A percentile compares a stretch with the other conserved stretches of the same genome.
phyloP scores from a whole-genome alignment of 2,888 invertebrate species.

The Sarcophaga variegata region DNA sequence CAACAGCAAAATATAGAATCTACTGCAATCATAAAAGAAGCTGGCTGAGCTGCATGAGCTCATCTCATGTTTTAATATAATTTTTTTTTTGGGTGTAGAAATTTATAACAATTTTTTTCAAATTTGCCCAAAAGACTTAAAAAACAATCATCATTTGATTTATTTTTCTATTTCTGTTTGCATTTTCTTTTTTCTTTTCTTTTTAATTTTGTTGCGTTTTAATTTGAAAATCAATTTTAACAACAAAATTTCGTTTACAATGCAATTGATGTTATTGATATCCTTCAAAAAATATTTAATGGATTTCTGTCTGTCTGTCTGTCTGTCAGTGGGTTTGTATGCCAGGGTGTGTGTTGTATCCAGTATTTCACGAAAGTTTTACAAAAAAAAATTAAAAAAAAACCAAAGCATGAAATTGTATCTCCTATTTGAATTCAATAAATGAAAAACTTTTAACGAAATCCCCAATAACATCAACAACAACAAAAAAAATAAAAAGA shows the following conservation, averaged over 20 bases:
- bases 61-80: neutral
- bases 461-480: too few species aligned
- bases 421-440: slow-evolving; percentile 28
- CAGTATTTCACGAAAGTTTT: too few species aligned
- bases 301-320: slow-evolving; percentile 25
- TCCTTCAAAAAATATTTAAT: slow-evolving; percentile 60
- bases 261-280: slow-evolving; percentile 41
- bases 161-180: too few species aligned
- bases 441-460: slow-evolving; percentile 19
- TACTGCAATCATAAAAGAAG: slow-evolving; percentile 15
- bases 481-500: slow-evolving; percentile 12
- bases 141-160: slow-evolving; percentile 27
- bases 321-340: neutral
- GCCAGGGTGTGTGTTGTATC: slow-evolving; percentile 7
- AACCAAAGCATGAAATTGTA: neutral
- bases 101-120: slow-evolving; percentile 1
- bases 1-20: neutral
- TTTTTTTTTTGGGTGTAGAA: neutral
- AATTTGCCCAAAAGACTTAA: slow-evolving; percentile 39
- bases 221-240: slow-evolving; percentile 58
- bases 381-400: too few species aligned
- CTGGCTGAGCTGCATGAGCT: neutral
- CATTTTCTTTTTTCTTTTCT: neutral
- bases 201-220: neutral
- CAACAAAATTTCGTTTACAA: slow-evolving; percentile 38